Conservation (phyloP, 2,888 invertebrate genomes). For the Agriopis aurantiaria region DNA sequence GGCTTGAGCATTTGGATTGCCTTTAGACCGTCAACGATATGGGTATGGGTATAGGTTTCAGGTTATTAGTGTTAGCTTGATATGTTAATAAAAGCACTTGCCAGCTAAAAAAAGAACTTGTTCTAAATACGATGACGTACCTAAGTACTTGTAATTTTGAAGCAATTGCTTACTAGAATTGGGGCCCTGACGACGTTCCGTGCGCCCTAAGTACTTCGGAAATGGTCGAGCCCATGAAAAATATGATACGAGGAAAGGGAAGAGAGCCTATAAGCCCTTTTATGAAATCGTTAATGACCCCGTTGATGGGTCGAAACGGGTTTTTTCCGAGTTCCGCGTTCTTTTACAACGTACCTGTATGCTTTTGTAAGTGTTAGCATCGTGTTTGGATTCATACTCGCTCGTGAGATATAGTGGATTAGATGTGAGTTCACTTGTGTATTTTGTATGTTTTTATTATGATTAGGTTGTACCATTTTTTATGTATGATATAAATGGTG, state of each 20-base stretch:
- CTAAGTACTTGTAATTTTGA: background rate
- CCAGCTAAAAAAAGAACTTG: background rate
- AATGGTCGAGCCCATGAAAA: slow-evolving; percentile 76
- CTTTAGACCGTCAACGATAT: no score
- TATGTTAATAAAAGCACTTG: background rate
- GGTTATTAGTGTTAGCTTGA: no score
- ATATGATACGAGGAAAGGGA: slow-evolving; percentile 76
- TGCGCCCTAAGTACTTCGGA: slow-evolving; percentile 67
- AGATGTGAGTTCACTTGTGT: slow-evolving; percentile 20
- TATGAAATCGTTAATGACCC: slow-evolving; percentile 82
- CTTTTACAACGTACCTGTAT: slow-evolving; percentile 61
- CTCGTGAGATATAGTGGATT: slow-evolving; percentile 34
- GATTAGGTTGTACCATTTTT: background rate
- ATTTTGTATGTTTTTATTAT: slow-evolving; percentile 15
- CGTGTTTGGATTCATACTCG: slow-evolving; percentile 40
- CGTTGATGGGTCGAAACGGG: slow-evolving; percentile 68
- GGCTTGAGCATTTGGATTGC: no score
- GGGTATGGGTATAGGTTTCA: no score
- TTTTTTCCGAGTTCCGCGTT: slow-evolving; percentile 66
- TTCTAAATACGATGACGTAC: background rate
- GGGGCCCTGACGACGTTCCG: slow-evolving; percentile 33
- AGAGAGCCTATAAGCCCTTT: slow-evolving; percentile 77
- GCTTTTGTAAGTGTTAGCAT: slow-evolving; percentile 56
- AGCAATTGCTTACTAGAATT: slow-evolving; percentile 12
- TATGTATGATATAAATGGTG: background rate